Evolutionary conservation across 2,888 invertebrate genomes (phyloP), one percentile per base, ranked within the genome.

Genomic region (Agrochola circellaris): DNA sequence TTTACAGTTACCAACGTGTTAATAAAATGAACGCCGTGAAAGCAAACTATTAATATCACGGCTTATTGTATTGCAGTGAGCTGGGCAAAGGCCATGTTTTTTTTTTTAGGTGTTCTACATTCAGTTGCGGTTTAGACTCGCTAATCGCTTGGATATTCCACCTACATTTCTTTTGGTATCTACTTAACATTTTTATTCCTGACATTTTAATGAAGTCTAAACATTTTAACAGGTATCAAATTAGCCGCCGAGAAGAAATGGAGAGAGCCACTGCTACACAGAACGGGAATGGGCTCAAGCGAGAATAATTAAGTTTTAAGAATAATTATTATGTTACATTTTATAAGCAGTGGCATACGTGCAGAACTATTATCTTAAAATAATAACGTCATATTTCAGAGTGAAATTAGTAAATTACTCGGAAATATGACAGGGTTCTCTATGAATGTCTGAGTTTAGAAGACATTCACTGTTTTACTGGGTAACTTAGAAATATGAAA

Each of bases 231-330:
- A 97, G 95, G 96, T 97, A 97, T 94, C 97, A 95, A 94, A 97
- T 94, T 87, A 95, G 93, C 85, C 95, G 97, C 88, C 96, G 97
- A 76, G 97, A 97, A 89, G 96, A 96, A 84, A 82, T 95, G 70
- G 96, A 96, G 84, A 95, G 89, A 92, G 93, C 92, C 56, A 90
- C 95, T 61, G 91, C 95, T 20, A 95, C 97, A 75, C 96, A 97
- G 77, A 97, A 97, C 88, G 97, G 97, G 79, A 97, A 97, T 89
- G 97, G 97, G 73, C 95, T 97, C 81, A 97, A 97, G 91, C 97
- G 97, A 92, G 97, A 97, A 85, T 97, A 97, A 94, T 88, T 61
- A 64, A 30, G 56, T 66, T 70, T 34, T 64, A 78, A 65, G 61
- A 73, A 65, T 74, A 48, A 58, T 65, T 11, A 67, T 61, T 71